Evolutionary conservation across 1,140 invertebrate genomes (phyloP).

Genomic region (Brachionus koreanus): DNA sequence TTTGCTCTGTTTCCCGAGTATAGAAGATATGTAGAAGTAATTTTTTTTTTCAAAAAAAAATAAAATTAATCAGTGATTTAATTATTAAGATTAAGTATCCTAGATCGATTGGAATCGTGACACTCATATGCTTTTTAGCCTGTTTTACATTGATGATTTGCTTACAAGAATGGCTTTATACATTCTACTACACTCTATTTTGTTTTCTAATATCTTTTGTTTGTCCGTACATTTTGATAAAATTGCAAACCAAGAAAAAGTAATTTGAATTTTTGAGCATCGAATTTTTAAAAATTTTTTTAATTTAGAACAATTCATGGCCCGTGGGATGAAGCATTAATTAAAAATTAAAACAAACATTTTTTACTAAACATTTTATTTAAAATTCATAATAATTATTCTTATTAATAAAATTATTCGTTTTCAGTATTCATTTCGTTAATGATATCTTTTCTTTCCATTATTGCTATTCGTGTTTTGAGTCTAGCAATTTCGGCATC

Average conservation of each 20-base stretch:
- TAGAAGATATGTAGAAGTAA: conserved; percentile 63
- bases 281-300: neutral
- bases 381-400: neutral
- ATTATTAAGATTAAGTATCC: neutral
- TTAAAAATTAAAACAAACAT: neutral
- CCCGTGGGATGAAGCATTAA: conserved; percentile 40
- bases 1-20: conserved; percentile 84
- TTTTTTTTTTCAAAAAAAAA: conserved; percentile 44
- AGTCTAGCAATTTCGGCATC: conserved; percentile 28
- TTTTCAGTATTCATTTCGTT: neutral
- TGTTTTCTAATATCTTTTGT: conserved; percentile 60
- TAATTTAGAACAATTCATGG: conserved; percentile 39
- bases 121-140: conserved; percentile 49
- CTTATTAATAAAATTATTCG: neutral
- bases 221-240: conserved; percentile 75
- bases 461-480: neutral
- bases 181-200: conserved; percentile 57
- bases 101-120: neutral
- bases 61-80: neutral
- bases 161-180: conserved; percentile 52
- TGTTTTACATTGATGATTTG: conserved; percentile 46
- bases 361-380: neutral
- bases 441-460: conserved; percentile 39
- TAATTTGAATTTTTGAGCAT: conserved; percentile 48
- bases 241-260: conserved; percentile 77